Conservation (phyloP, 1,140 invertebrate species). For the Scaptomyza montana region DNA sequence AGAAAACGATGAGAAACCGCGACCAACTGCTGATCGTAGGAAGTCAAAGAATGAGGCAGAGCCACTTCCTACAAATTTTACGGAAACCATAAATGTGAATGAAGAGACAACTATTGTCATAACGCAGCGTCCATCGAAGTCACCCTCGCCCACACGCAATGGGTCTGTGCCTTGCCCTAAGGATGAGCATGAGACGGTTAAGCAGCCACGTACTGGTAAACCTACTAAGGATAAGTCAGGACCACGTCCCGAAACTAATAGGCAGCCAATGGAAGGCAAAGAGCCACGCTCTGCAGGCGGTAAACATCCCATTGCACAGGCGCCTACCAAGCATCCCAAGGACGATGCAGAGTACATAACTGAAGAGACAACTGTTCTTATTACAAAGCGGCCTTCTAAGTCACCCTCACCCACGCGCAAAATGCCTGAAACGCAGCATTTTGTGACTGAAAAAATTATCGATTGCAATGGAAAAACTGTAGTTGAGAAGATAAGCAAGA, state of each 20-base stretch:
- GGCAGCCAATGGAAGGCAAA: background rate
- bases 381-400: conserved; percentile 20
- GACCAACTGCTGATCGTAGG: too few relatives aligned
- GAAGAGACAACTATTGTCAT: conserved; percentile 60
- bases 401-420: conserved; percentile 47
- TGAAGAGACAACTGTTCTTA: conserved; percentile 3
- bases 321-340: conserved; percentile 4
- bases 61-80: conserved; percentile 2
- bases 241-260: conserved; percentile 1
- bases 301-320: background rate
- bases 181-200: background rate
- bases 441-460: conserved; percentile 61
- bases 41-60: background rate
- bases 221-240: background rate
- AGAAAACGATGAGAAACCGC: background rate
- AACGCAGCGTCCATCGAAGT: conserved; percentile 46
- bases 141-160: conserved; percentile 36
- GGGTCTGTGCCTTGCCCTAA: background rate
- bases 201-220: background rate
- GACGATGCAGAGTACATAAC: conserved; percentile 7
- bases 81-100: conserved; percentile 32
- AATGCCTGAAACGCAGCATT: conserved; percentile 31
- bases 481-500: conserved; percentile 34
- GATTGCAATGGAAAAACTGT: conserved; percentile 57
- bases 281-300: background rate